A percentile compares a stretch with the other conserved stretches of the same genome.
Conservation (phyloP, 2,797 vertebrate species). For the Phrynocephalus guinanensis region DNA sequence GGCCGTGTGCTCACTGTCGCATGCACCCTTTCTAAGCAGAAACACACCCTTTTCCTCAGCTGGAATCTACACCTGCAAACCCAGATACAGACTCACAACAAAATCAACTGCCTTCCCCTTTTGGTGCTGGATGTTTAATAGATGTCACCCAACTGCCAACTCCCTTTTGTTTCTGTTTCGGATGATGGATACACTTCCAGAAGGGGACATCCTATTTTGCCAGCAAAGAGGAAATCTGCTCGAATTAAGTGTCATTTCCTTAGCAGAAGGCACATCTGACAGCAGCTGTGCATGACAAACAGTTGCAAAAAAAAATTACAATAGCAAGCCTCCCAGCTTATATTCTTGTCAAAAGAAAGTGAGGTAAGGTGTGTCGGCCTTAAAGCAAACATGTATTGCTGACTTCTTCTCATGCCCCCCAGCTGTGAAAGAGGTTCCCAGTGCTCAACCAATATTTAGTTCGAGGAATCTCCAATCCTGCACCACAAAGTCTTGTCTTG, state of each 20-base stretch:
- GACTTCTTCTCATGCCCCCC: background rate
- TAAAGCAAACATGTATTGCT: background rate
- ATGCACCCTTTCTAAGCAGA: too few species aligned
- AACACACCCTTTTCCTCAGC: too few species aligned
- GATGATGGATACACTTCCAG: background rate
- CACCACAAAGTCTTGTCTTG: background rate
- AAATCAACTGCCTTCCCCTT: background rate
- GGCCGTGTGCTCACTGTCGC: too few species aligned
- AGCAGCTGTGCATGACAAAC: background rate
- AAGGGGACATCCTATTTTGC: background rate
- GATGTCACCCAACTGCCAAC: background rate
- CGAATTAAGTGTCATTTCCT: background rate
- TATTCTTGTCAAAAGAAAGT: too few species aligned
- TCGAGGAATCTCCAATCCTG: background rate
- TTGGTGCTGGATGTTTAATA: background rate
- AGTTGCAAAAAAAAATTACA: background rate
- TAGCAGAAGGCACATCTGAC: background rate
- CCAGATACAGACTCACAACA: too few species aligned
- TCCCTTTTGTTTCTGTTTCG: background rate
- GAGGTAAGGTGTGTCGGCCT: background rate
- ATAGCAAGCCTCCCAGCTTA: too few species aligned
- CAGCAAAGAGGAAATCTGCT: background rate
- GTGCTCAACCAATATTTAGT: too few species aligned
- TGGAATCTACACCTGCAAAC: too few species aligned
- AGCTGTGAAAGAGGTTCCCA: too few species aligned